Conservation (phyloP, 2,113 vertebrate species). For the Lepisosteus osseus region DNA sequence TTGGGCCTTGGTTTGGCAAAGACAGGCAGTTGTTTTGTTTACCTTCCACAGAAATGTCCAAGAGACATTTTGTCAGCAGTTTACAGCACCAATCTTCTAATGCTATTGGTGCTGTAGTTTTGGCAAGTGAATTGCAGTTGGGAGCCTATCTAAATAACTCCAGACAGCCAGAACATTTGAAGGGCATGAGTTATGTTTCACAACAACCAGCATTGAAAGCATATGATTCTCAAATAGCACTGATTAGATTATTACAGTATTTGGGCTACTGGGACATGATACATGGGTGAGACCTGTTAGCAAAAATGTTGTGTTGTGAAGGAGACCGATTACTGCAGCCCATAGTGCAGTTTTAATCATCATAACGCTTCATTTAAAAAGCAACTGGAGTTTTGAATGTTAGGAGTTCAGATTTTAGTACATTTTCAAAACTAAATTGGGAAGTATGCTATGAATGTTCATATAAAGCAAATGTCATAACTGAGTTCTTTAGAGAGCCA, state of each 20-base stretch:
- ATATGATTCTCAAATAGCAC: constrained; percentile 36
- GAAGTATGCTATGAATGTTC: no score
- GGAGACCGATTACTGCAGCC: constrained; percentile 30
- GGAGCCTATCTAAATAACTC: constrained; percentile 38
- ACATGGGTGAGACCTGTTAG: constrained; percentile 18
- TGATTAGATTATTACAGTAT: constrained; percentile 36
- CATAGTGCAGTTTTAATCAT: constrained; percentile 29
- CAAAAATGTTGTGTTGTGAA: constrained; percentile 26
- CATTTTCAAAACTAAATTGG: constrained; percentile 11
- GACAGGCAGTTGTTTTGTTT: constrained; percentile 46
- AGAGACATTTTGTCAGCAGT: constrained; percentile 46
- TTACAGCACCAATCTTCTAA: constrained; percentile 44
- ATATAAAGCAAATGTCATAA: no score
- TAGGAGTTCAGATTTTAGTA: constrained; percentile 22
- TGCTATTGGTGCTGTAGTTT: constrained; percentile 32
- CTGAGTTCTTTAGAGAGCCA: no score
- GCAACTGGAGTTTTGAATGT: constrained; percentile 24
- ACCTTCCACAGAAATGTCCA: constrained; percentile 47
- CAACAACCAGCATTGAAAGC: constrained; percentile 31
- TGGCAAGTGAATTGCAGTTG: constrained; percentile 37
- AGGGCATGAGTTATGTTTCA: constrained; percentile 35
- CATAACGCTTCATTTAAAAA: constrained; percentile 37
- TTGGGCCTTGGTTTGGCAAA: constrained; percentile 35
- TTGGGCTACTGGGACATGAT: constrained; percentile 15
- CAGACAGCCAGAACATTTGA: constrained; percentile 44